phyloP scores from a whole-genome alignment of 2,113 vertebrate genomes.

The Eubucco bourcierii region DNA sequence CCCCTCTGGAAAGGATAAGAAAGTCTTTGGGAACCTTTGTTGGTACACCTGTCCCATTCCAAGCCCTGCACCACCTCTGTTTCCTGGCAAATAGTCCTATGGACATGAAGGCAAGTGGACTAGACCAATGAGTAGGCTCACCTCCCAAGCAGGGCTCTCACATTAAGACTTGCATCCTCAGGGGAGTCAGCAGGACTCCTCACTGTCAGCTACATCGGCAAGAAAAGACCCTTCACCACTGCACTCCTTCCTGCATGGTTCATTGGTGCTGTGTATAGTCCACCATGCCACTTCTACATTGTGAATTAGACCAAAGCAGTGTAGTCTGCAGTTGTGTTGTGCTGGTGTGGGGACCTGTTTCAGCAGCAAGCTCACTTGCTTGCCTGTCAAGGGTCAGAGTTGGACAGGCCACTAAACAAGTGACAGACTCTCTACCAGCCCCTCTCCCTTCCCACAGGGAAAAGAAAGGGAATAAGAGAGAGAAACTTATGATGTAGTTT shows the following conservation, averaged over 20 bases:
- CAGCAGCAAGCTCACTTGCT: background rate
- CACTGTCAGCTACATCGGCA: background rate
- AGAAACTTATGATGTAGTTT: too few relatives aligned
- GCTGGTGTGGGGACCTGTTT: background rate
- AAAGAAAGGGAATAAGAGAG: too few relatives aligned
- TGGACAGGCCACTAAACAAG: too few relatives aligned
- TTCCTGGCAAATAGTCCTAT: background rate
- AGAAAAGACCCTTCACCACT: background rate
- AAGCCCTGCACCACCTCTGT: background rate
- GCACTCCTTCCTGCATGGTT: background rate
- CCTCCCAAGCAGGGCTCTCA: background rate
- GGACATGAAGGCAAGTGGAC: background rate
- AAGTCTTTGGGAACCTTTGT: background rate
- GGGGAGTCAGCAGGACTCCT: background rate
- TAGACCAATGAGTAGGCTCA: rapidly evolving
- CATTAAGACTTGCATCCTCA: background rate
- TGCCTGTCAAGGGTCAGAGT: background rate
- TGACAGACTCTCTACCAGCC: too few relatives aligned
- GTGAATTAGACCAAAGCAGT: background rate
- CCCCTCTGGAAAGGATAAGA: background rate
- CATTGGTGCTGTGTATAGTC: background rate
- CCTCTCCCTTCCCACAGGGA: too few relatives aligned
- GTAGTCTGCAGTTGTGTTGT: background rate
- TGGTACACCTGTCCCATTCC: background rate
- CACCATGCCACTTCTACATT: background rate